These are phyloP conservation scores for Drosophila phalerata DNA, from an alignment of 2,888 invertebrate genomes.

Conservation along the genomic window DNA sequence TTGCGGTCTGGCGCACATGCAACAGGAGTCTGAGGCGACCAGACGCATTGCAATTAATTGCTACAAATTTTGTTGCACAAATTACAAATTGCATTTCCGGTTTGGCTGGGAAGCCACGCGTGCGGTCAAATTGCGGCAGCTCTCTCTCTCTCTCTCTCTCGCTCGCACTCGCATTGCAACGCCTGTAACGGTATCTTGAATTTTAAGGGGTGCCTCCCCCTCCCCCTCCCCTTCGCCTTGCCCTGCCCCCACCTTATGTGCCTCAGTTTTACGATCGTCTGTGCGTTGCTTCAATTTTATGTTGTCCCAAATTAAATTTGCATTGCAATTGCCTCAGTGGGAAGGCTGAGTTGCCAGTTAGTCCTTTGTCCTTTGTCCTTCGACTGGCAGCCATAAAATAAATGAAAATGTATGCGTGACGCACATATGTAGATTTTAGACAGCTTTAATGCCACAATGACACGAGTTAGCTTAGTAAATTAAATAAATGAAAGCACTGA, in stretches of 20 bases:
- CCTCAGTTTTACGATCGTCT: slow-evolving; percentile 51
- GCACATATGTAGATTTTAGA: slow-evolving; percentile 28
- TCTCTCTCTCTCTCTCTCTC: background rate
- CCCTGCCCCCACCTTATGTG: background rate
- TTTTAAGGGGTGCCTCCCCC: slow-evolving; percentile 10
- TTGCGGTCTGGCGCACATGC: slow-evolving; percentile 71
- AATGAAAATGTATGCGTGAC: slow-evolving; percentile 36
- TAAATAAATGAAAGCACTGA: background rate
- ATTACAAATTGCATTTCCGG: slow-evolving; percentile 81
- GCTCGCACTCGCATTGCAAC: background rate
- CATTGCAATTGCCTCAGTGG: slow-evolving; percentile 62
- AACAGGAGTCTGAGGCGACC: slow-evolving; percentile 17
- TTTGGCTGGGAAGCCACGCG: slow-evolving; percentile 68
- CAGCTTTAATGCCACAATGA: slow-evolving; percentile 19
- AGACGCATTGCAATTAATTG: slow-evolving; percentile 71
- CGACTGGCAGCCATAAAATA: slow-evolving; percentile 28
- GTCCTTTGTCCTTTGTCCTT: slow-evolving; percentile 27
- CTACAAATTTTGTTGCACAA: slow-evolving; percentile 69
- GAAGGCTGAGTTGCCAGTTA: slow-evolving; percentile 42
- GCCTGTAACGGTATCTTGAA: slow-evolving; percentile 24
- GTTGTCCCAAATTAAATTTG: slow-evolving; percentile 71
- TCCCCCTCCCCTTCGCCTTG: background rate
- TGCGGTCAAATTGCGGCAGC: slow-evolving; percentile 30
- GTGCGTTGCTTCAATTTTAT: slow-evolving; percentile 56
- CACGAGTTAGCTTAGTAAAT: slow-evolving; percentile 6